Evolutionary conservation across 2,113 vertebrate species (phyloP), one percentile per base, ranked within the genome.

Genomic region (Rhinolophus sinicus): DNA sequence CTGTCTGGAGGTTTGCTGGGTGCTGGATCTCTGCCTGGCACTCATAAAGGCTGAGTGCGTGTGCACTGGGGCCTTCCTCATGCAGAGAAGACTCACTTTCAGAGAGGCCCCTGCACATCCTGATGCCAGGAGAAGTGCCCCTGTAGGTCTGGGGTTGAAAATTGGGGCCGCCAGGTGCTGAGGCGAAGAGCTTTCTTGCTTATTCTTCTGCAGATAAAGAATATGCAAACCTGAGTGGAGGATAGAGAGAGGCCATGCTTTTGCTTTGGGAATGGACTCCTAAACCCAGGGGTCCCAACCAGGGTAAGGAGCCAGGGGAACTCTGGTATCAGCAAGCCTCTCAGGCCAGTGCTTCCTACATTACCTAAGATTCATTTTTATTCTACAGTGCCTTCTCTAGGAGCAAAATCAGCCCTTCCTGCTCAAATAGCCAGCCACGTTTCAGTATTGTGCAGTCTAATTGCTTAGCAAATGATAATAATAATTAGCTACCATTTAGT

Each of bases 1-100:
- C 97, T 77, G 69, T 85, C 85, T 91, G 78, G 90, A 93, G 64
- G 56, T 70, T 93, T 77, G 87, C 89, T 65, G 89, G 94, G 52
- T 62, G 72, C 94, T 96, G 95, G 96, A 72, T 90, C 86, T 30
- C 76, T 85, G 94, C 94, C 95, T 3, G 7, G 82, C 0, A 1
- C 78, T 72, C 8, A 2, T 16, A 38, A 52, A 88, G 76, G 89
- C 85, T 22, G 38, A 9, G 0, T 21, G 56, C 54, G 8, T 33
- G 75, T 58, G 56, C 18, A 35, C 64, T 2, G 4, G 64, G 86
- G 13, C 80, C 58, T 50, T 30, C 62, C 58, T 70, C 64, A 6
- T 11, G n/a, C 30, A 21, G 35, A 33, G 30, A 35, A 90, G 88
- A 67, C 73, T 77, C n/a, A 6, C 52, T 75, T 84, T 52, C 38